Percentiles rank a stretch among this genome's conserved stretches.
phyloP scores from a whole-genome alignment of 2,797 vertebrate species.

The Spheniscus humboldti region DNA sequence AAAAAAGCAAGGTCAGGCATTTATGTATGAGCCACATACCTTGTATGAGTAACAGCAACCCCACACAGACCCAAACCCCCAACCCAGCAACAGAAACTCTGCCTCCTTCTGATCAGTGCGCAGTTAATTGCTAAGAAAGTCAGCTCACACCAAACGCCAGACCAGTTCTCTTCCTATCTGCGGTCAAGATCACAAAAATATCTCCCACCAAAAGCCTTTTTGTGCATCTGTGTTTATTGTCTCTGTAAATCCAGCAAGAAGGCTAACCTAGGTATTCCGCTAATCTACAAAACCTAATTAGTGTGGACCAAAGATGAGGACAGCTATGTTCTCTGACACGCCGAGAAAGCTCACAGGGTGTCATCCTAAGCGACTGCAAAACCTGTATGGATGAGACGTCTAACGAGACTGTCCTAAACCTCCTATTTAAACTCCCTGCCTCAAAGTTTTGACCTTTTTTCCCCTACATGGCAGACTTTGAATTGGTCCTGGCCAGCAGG shows the following conservation, averaged over 20 bases:
- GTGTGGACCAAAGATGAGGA: not conserved
- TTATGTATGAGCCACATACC: not conserved
- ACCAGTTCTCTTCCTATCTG: not conserved
- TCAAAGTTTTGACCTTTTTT: not conserved
- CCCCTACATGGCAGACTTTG: accelerated
- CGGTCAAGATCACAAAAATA: not conserved
- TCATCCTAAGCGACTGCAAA: not conserved
- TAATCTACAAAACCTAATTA: not conserved
- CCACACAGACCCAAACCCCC: not conserved
- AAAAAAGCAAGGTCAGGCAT: not conserved
- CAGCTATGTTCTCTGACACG: not conserved
- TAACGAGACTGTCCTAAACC: not conserved
- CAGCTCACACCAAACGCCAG: not conserved
- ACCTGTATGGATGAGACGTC: not conserved
- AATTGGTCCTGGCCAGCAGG: not conserved
- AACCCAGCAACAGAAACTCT: not conserved
- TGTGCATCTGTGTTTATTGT: not conserved
- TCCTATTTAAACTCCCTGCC: not conserved
- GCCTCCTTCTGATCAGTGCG: not conserved
- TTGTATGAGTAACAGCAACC: not conserved
- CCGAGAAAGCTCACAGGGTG: not conserved
- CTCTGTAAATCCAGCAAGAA: not conserved
- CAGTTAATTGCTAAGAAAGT: not conserved
- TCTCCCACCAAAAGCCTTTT: not conserved
- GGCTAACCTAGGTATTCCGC: not conserved